A percentile compares a stretch with the other conserved stretches of the same genome.
phyloP scores from a whole-genome alignment of 2,113 vertebrate species.

The Dissostichus mawsoni region DNA sequence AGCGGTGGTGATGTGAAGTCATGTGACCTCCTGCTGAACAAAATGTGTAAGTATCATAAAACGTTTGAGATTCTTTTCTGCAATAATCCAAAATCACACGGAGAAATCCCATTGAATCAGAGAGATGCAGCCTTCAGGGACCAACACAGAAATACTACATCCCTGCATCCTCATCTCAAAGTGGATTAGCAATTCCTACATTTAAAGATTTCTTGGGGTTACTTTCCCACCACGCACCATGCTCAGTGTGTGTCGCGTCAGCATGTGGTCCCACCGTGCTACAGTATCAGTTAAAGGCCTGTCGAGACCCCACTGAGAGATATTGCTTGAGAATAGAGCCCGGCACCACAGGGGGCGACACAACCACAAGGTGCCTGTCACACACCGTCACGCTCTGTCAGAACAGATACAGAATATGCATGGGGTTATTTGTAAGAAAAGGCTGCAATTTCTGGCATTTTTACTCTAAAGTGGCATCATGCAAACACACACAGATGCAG shows the following conservation, averaged over 20 bases:
- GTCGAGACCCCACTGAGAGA: slow-evolving; percentile 36
- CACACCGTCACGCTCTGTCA: slow-evolving; percentile 5
- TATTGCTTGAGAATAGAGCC: slow-evolving; percentile 42
- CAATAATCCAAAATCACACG: too few species aligned
- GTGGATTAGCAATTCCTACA: background rate
- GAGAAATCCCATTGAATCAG: too few species aligned
- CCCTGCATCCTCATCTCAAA: background rate
- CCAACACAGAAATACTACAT: too few species aligned
- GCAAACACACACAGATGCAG: background rate
- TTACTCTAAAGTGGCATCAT: background rate
- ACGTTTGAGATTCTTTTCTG: too few species aligned
- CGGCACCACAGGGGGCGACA: slow-evolving; percentile 9
- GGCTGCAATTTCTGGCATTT: too few species aligned
- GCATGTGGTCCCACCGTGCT: slow-evolving; percentile 57
- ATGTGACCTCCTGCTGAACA: too few species aligned
- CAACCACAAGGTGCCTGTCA: slow-evolving; percentile 41
- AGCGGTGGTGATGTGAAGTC: too few species aligned
- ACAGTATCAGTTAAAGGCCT: slow-evolving; percentile 44
- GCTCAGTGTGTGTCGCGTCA: slow-evolving; percentile 5
- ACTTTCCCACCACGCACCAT: slow-evolving; percentile 4
- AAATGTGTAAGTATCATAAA: too few species aligned
- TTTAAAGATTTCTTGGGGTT: background rate
- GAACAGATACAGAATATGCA: background rate
- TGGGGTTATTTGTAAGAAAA: background rate
- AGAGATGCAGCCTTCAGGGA: too few species aligned